A percentile compares a stretch with the other conserved stretches of the same genome.
Conservation (phyloP, 2,888 invertebrate genomes). For the Thelaira solivaga region DNA sequence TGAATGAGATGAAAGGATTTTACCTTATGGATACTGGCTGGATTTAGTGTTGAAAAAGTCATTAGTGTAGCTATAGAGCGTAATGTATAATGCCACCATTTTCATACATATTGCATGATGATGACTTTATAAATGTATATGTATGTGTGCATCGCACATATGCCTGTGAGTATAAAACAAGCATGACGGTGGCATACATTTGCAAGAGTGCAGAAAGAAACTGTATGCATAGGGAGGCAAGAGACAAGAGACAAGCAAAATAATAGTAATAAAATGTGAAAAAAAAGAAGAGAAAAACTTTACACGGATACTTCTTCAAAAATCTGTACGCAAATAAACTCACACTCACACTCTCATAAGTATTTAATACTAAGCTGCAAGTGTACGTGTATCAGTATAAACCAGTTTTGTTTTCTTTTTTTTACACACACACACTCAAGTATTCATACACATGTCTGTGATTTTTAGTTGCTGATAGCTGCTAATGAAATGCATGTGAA, state of each 20-base stretch:
- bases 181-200: constrained; percentile 51
- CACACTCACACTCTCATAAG: background rate
- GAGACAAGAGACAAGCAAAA: background rate
- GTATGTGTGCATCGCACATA: background rate
- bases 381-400: background rate
- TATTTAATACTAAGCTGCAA: too few species aligned
- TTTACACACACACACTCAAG: too few species aligned
- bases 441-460: constrained; percentile 39
- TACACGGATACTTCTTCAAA: constrained; percentile 14
- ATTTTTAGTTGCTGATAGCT: constrained; percentile 54
- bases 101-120: constrained; percentile 48
- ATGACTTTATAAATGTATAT: background rate
- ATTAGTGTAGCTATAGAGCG: constrained; percentile 59
- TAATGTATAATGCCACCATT: constrained; percentile 60
- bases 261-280: background rate
- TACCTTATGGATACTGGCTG: constrained; percentile 44
- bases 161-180: constrained; percentile 48
- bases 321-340: constrained; percentile 23
- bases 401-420: background rate
- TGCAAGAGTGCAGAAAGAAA: constrained; percentile 29
- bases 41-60: constrained; percentile 59
- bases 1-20: constrained; percentile 46
- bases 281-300: constrained; percentile 13
- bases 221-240: background rate
- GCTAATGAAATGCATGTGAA: constrained; percentile 65